Evolutionary conservation across 2,797 vertebrate species (phyloP).

Genomic region (Sebastiscus albofasciatus): DNA sequence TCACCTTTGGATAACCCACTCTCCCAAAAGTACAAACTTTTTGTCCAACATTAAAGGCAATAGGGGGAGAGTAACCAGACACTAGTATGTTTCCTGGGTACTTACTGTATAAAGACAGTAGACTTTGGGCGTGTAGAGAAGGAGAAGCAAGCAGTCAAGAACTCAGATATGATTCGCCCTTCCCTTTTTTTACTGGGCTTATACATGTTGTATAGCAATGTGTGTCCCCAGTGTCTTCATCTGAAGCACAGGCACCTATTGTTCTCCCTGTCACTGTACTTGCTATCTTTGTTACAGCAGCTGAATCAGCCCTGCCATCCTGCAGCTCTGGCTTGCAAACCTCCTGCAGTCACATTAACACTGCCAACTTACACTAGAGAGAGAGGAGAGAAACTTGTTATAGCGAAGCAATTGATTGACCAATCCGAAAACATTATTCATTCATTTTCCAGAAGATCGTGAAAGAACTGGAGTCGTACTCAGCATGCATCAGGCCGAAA

Average conservation of each 20-base stretch:
- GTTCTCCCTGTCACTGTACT: conserved; percentile 22
- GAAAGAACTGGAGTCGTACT: not conserved
- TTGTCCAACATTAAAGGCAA: not conserved
- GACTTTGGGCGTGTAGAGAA: not conserved
- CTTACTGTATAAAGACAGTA: not conserved
- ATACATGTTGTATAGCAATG: not conserved
- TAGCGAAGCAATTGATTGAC: not conserved
- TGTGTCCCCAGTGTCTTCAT: not conserved
- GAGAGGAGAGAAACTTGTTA: not conserved
- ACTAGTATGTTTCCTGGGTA: not conserved
- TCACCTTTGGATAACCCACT: not conserved
- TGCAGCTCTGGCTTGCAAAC: conserved; percentile 4
- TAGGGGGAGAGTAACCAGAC: not conserved
- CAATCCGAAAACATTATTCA: not conserved
- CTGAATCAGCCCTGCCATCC: conserved; percentile 35
- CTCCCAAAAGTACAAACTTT: not conserved
- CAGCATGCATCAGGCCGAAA: not conserved
- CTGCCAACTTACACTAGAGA: not conserved
- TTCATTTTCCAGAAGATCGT: not conserved
- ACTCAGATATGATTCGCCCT: not conserved
- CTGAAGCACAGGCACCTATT: conserved; percentile 3
- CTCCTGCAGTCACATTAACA: conserved; percentile 15
- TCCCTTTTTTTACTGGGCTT: not conserved
- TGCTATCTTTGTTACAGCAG: conserved; percentile 30
- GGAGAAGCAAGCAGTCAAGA: not conserved